Base-by-base conservation (phyloP, 2,113 vertebrate genomes). In the Myiopsitta monachus region DNA sequence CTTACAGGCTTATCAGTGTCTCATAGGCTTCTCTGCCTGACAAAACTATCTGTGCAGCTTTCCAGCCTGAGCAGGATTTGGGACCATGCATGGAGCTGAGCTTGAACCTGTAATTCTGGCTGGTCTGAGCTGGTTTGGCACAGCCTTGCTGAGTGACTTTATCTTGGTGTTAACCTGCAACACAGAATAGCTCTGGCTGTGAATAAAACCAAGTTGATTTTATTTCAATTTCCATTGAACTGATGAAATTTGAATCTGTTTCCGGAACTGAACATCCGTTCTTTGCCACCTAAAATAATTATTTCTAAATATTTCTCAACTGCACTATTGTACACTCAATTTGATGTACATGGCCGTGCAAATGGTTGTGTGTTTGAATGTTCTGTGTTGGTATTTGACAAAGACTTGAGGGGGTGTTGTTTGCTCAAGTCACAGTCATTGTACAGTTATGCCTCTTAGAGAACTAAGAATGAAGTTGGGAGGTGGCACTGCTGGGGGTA, bases 101-200 rank as follows among this genome's bases (percentile, higher is more conserved):
- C 38, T 68, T 70, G 81, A 89, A 52, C n/a, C 46, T 78, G 55
- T 78, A 75, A 85, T 72, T 46, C 62, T 54, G 52, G 51, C 62
- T 75, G 78, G 82, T n/a, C n/a, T n/a, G 75, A 83, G 75, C 79
- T 88, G 88, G 15, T 88, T 90, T 88, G 94, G 66, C 75, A 85
- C 46, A 55, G 83, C 38, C 7, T 0, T 11, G 3, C 79, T 18
- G 41, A 44, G 23, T 62, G 64, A 28, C 39, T 90, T 62, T 19
- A 10, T 79, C 49, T 59, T 4, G 0, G n/a, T 47, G 67, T 72
- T 87, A 59, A 78, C 89, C 73, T 75, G 55, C 67, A 61, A 73
- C 2, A 1, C 36, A 57, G 52, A 72, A 23, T 21, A 55, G 5
- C 5, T 55, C 72, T 82, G 22, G n/a, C 41, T 63, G 8, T 79